Base-by-base conservation (phyloP, 2,888 invertebrate species). In the Petrolisthes manimaculis region DNA sequence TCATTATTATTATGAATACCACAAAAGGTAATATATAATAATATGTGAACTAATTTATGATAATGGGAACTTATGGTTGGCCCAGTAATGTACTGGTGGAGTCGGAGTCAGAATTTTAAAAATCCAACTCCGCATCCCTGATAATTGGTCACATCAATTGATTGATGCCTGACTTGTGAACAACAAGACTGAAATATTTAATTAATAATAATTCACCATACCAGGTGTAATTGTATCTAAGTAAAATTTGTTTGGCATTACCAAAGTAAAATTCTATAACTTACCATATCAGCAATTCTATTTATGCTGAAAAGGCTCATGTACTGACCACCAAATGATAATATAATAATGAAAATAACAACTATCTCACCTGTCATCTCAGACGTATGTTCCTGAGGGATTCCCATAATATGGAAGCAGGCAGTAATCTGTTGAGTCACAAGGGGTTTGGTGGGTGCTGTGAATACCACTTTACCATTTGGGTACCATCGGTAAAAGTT, bases 361-460 rank as follows among this genome's bases (percentile, higher is more conserved):
- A 55, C 79, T 78, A 55, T 14, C 84, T 61, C 21, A 95, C 97
- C 98, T 92, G 98, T 98, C 93, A 99, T 95, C 94, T 98, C 98
- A 80, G 96, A 95, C 1, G 96, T 97, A 91, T 96, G 96, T 74
- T 94, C 94, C 61, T 95, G 95, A 0, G 97, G 96, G 92, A 99
- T 97, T 2, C 97, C 98, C 94, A 97, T 96, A 84, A 98, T 96
- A 91, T 96, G 95, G 92, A 97, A 96, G 93, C 98, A 99, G 0
- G 99, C 98, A 90, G 96, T 95, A 85, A 98, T 96, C 94, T 99
- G 99, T 93, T 99, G 99, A 0, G 97, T 95, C 0, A 99, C 98
- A 77, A 99, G 94, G 0, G 99, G 98, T 91, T 96, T 95, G 0
- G 98, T 98, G 0, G 98, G 99, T 0, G 99, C 99, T 94, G 98